Conservation (phyloP, 2,888 invertebrate species). For the Unio delphinus region DNA sequence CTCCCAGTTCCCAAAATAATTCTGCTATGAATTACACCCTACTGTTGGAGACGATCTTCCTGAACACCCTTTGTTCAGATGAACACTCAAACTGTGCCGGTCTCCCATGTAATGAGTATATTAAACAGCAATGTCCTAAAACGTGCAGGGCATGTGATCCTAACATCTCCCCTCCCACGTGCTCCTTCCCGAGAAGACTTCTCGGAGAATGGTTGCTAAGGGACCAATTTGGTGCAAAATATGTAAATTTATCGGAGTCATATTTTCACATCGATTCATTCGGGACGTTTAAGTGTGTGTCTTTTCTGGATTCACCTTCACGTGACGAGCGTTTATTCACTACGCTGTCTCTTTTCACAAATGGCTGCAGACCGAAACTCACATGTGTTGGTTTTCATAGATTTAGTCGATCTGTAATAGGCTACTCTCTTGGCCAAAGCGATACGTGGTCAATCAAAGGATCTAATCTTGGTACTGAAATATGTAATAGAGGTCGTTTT, state of each 20-base stretch:
- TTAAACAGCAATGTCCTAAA: conserved; percentile 53
- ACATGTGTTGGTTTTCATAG: conserved; percentile 51
- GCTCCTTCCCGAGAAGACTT: conserved; percentile 46
- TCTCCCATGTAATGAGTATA: conserved; percentile 43
- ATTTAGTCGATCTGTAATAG: conserved; percentile 43
- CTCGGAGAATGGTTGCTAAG: conserved; percentile 46
- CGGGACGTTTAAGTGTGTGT: conserved; percentile 51
- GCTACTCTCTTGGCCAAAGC: conserved; percentile 50
- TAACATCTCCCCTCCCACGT: conserved; percentile 33
- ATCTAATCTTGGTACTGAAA: conserved; percentile 20
- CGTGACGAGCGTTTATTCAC: conserved; percentile 42
- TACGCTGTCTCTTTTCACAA: conserved; percentile 47
- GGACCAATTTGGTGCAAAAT: conserved; percentile 20
- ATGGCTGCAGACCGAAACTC: conserved; percentile 60
- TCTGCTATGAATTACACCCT: conserved; percentile 30
- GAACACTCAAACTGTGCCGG: conserved; percentile 54
- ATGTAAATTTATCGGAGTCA: conserved; percentile 38
- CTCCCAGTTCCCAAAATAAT: conserved; percentile 1
- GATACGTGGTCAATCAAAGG: conserved; percentile 47
- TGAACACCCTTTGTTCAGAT: conserved; percentile 54
- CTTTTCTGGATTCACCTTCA: conserved; percentile 39
- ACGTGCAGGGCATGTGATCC: conserved; percentile 53
- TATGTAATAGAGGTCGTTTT: conserved; percentile 48
- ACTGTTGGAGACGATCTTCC: conserved; percentile 37
- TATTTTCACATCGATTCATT: conserved; percentile 35